Percentiles rank a stretch among this genome's conserved stretches.
Evolutionary conservation across 2,888 invertebrate species (phyloP).

Genomic region (Drosophila melanocephala): DNA sequence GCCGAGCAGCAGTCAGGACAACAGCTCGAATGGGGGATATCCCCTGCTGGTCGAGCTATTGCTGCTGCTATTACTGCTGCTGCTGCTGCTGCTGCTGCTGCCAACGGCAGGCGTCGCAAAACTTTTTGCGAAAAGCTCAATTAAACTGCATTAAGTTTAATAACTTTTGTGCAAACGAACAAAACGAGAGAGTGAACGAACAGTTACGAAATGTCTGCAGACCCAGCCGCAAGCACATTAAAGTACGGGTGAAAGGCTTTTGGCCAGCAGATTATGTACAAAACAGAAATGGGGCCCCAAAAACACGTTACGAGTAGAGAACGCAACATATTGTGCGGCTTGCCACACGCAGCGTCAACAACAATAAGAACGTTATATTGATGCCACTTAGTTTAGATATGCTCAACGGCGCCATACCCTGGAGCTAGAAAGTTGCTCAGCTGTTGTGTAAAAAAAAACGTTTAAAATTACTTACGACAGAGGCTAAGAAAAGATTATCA

Average conservation of each 20-base stretch:
- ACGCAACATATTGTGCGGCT: constrained; percentile 76
- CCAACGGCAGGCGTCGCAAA: constrained; percentile 76
- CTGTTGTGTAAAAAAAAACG: background rate
- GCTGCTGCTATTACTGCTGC: constrained; percentile 6
- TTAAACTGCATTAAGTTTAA: constrained; percentile 81
- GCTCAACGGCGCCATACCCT: constrained; percentile 18
- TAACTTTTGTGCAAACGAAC: constrained; percentile 72
- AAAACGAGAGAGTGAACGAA: constrained; percentile 30
- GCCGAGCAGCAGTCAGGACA: constrained; percentile 34
- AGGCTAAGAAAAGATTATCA: background rate
- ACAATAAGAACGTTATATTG: constrained; percentile 22
- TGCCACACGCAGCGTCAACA: constrained; percentile 73
- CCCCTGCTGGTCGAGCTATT: constrained; percentile 29
- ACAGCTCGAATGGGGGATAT: constrained; percentile 1
- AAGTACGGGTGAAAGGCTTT: constrained; percentile 57
- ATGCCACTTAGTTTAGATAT: background rate
- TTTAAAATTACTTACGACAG: background rate
- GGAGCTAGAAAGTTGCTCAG: background rate
- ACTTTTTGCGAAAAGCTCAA: constrained; percentile 76
- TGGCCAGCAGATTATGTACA: constrained; percentile 73
- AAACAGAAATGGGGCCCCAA: constrained; percentile 58
- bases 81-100: constrained; percentile 31
- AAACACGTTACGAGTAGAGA: constrained; percentile 42
- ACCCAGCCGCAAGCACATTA: constrained; percentile 50
- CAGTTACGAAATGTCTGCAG: constrained; percentile 60